Evolutionary conservation across 1,140 invertebrate species (phyloP), one percentile per base, ranked within the genome.

Genomic region (Psix sp.): DNA sequence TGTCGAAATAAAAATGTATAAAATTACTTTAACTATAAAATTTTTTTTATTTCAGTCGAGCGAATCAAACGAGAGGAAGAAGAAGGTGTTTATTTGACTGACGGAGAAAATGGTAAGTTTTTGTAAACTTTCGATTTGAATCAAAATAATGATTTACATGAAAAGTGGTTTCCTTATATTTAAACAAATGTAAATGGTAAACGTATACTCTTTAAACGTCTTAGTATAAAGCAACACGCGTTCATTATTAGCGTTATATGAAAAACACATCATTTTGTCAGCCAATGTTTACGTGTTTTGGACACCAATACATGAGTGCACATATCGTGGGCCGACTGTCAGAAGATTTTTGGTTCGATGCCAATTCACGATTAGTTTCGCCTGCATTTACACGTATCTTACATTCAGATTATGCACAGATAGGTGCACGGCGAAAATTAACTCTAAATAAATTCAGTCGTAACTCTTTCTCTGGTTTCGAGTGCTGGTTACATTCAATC

Each of bases 31-130:
- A n/a, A n/a, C n/a, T n/a, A n/a, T n/a, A n/a, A n/a, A n/a, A n/a
- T 40, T 60, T 46, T 51, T 74, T 52, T 63, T 63, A 2, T 77
- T 81, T 46, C 51, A 87, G 86, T 82, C 5, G 87, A 88, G 5
- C 83, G 85, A 56, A 59, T 79, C 1, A 87, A 83, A 76, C 82
- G 80, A 57, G 77, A 75, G 10, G 87, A 88, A 35, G 87, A 88
- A 21, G 86, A 87, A 38, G 63, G 38, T 5, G 80, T 72, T 14
- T 72, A 71, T 57, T 18, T 84, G 40, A 82, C 80, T 7, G 87
- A 88, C 51, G 83, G 82, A 26, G 87, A 88, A 80, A 86, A 84
- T 66, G 86, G 87, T 88, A 40, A 88, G 84, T 81, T 24, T 2
- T n/a, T n/a, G n/a, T n/a, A 24, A 10, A 51, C 6, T 17, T 45